A percentile compares a stretch with the other conserved stretches of the same genome.
Conservation (phyloP, 1,140 invertebrate species). For the Drosophila arizonae region DNA sequence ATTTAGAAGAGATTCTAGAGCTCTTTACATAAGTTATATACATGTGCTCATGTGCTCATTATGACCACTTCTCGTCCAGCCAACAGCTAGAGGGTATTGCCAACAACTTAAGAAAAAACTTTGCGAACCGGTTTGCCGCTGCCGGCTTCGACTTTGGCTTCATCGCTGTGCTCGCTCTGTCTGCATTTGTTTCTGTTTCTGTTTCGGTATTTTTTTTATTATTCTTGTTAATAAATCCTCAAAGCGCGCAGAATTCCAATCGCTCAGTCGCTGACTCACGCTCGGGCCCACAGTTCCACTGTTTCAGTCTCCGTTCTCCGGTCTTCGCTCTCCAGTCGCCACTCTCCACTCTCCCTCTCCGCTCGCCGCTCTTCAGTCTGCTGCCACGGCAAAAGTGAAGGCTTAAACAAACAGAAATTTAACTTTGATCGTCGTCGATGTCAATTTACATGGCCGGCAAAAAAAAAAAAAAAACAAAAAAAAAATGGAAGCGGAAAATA, state of each 20-base stretch:
- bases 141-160: conserved; percentile 17
- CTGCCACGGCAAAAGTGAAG: conserved; percentile 65
- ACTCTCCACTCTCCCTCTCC: conserved; percentile 7
- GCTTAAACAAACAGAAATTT: conserved; percentile 65
- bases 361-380: conserved; percentile 7
- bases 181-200: conserved; percentile 47
- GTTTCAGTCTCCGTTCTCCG: conserved; percentile 16
- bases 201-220: conserved; percentile 66
- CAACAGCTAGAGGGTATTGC: neutral
- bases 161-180: conserved; percentile 24
- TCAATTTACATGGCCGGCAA: conserved; percentile 49
- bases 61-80: neutral
- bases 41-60: neutral
- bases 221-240: conserved; percentile 82
- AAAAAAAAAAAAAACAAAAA: conserved; percentile 17
- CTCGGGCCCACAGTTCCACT: conserved; percentile 6
- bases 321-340: conserved; percentile 15
- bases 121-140: conserved; percentile 62
- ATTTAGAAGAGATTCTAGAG: no score
- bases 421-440: conserved; percentile 48
- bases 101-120: conserved; percentile 19
- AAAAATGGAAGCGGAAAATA: conserved; percentile 44
- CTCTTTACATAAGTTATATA: no score
- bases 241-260: conserved; percentile 80
- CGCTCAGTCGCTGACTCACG: conserved; percentile 56